Conservation (phyloP, 2,888 invertebrate genomes). For the Cheilosia soror region DNA sequence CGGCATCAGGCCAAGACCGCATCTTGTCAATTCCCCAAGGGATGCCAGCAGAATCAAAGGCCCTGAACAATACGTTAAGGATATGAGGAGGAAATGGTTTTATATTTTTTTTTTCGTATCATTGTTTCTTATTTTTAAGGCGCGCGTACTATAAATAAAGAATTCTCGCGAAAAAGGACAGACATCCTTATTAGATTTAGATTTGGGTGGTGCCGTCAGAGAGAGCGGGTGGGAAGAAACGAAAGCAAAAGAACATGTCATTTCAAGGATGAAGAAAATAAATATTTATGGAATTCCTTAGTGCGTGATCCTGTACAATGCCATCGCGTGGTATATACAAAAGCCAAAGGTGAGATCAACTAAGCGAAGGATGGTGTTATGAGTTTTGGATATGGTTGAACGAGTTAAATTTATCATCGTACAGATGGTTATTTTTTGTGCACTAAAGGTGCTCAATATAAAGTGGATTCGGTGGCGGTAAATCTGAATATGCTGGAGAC, state of each 20-base stretch:
- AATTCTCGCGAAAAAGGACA: constrained; percentile 63
- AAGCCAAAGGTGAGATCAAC: constrained; percentile 42
- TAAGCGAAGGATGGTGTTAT: neutral
- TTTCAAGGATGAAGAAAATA: constrained; percentile 65
- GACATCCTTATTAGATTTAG: constrained; percentile 64
- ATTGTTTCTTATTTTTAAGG: constrained; percentile 48
- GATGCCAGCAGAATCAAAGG: constrained; percentile 62
- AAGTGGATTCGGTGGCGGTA: no score
- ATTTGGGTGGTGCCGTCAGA: constrained; percentile 2
- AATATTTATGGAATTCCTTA: constrained; percentile 75
- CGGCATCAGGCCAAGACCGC: constrained; percentile 53
- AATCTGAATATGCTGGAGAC: no score
- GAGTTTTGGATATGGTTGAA: constrained; percentile 3
- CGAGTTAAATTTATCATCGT: constrained; percentile 15
- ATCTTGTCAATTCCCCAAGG: constrained; percentile 70
- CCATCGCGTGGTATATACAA: constrained; percentile 3
- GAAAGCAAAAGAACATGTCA: constrained; percentile 59
- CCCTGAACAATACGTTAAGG: constrained; percentile 58
- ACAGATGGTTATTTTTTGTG: neutral
- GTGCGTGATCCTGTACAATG: constrained; percentile 55
- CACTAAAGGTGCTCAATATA: neutral
- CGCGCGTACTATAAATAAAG: constrained; percentile 61
- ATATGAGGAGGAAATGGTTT: constrained; percentile 67
- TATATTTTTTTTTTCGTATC: constrained; percentile 20
- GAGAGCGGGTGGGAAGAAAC: neutral